phyloP scores from a whole-genome alignment of 2,113 vertebrate species.

The Mola mola region DNA sequence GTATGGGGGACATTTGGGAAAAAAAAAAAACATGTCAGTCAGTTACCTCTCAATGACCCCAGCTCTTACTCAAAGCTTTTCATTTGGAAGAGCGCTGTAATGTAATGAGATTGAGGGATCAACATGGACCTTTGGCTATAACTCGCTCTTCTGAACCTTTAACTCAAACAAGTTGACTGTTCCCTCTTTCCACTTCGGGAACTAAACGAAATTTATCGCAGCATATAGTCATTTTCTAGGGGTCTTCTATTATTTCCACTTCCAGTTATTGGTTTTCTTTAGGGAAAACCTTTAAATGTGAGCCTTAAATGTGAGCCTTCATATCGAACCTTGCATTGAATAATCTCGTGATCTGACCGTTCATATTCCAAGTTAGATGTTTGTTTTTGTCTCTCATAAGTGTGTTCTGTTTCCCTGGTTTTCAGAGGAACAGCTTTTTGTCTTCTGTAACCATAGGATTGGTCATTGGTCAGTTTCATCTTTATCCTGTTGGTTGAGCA shows the following conservation, averaged over 20 bases:
- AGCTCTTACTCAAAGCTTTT: constrained; percentile 39
- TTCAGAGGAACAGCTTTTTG: not conserved
- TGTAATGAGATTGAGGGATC: constrained; percentile 65
- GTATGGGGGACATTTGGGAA: constrained; percentile 45
- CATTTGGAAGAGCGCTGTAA: constrained; percentile 56
- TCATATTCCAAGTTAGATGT: not conserved
- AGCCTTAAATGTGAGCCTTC: too few relatives aligned
- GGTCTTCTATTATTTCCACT: constrained; percentile 9
- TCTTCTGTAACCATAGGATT: not conserved
- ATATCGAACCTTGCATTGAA: too few relatives aligned
- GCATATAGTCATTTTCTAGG: not conserved
- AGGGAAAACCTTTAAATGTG: not conserved
- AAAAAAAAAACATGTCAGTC: constrained; percentile 47
- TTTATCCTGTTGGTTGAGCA: not conserved
- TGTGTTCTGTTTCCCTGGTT: not conserved
- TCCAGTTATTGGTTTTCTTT: not conserved
- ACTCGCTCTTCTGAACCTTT: constrained; percentile 39
- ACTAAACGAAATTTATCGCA: not conserved
- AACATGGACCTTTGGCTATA: constrained; percentile 19
- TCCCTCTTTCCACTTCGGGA: not conserved
- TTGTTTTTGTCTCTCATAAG: not conserved
- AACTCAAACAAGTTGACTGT: constrained; percentile 31
- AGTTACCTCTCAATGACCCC: constrained; percentile 63
- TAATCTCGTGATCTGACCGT: not conserved
- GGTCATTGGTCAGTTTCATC: not conserved